phyloP scores from a whole-genome alignment of 2,888 invertebrate species.

The Eucera pruinosa region DNA sequence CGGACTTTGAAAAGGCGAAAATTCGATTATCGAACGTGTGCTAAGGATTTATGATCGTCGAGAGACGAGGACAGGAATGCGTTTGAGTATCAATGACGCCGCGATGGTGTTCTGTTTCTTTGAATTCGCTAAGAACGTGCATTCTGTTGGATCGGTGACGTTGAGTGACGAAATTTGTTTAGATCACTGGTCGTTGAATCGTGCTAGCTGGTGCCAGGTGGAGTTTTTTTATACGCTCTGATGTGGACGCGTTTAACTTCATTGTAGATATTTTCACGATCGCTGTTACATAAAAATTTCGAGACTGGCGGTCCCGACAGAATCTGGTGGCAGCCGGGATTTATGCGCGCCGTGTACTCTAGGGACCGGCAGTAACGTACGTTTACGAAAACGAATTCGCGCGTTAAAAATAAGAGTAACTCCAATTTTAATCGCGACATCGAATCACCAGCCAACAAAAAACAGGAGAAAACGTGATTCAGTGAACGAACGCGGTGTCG shows the following conservation, averaged over 20 bases:
- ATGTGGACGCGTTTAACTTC: background rate
- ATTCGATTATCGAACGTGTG: too few relatives aligned
- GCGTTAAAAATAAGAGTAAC: constrained; percentile 33
- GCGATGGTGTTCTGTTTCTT: background rate
- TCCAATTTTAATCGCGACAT: background rate
- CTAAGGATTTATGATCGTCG: background rate
- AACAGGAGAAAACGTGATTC: background rate
- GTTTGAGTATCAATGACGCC: background rate
- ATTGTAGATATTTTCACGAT: background rate
- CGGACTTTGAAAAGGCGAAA: background rate
- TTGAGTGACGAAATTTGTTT: constrained; percentile 17
- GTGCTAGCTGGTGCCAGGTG: constrained; percentile 3
- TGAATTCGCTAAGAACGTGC: background rate
- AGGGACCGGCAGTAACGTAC: constrained; percentile 4
- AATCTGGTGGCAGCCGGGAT: constrained; percentile 1
- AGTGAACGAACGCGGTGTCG: background rate
- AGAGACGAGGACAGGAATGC: background rate
- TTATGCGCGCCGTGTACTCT: constrained; percentile 17
- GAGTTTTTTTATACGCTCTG: background rate
- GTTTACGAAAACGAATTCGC: constrained; percentile 14
- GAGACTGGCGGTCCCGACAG: background rate
- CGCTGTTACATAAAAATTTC: constrained; percentile 25
- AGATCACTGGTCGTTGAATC: constrained; percentile 27
- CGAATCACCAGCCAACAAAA: too few relatives aligned
- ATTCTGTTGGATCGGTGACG: constrained; percentile 13